Conservation (phyloP, 2,113 vertebrate species). For the Entomyzon cyanotis region DNA sequence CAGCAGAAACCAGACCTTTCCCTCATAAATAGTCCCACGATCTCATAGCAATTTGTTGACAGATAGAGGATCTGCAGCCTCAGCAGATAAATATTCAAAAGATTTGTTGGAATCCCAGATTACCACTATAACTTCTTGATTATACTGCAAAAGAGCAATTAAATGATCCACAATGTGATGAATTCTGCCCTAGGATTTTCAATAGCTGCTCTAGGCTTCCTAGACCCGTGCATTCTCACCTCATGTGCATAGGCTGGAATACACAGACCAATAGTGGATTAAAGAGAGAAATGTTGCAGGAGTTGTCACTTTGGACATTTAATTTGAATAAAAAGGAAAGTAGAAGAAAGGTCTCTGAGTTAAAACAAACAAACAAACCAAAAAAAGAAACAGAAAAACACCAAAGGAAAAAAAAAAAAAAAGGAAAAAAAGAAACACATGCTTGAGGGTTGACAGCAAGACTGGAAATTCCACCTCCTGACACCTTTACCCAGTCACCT, state of each 20-base stretch:
- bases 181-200: background rate
- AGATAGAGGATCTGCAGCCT: background rate
- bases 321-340: background rate
- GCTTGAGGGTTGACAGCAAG: background rate
- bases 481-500: background rate
- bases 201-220: background rate
- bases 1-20: background rate
- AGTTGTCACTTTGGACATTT: background rate
- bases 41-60: background rate
- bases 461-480: background rate
- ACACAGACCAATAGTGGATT: background rate
- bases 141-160: background rate
- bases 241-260: background rate
- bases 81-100: background rate
- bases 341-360: background rate
- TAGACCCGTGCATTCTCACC: background rate
- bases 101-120: background rate
- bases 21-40: background rate
- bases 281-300: background rate
- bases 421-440: background rate
- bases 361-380: background rate
- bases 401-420: background rate
- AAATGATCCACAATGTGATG: background rate
- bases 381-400: no score
- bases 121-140: background rate